Evolutionary conservation across 2,113 vertebrate genomes (phyloP).

Genomic region (Gila orcuttii): DNA sequence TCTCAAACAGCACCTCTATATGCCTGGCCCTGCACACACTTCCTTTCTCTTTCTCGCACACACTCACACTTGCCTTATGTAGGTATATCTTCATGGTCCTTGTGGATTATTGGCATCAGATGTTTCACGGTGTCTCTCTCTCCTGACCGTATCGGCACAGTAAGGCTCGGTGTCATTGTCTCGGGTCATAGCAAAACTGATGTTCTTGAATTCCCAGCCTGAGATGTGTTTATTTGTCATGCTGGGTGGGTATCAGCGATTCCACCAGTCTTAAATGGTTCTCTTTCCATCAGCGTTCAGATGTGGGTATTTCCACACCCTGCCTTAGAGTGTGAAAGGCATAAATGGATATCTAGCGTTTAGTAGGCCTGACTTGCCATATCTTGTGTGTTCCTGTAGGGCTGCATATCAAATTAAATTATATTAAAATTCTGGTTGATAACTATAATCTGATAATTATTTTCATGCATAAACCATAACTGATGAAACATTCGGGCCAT

Average conservation of each 20-base stretch:
- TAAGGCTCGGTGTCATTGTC: conserved; percentile 4
- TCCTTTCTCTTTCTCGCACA: not conserved
- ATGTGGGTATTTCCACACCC: not conserved
- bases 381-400: not conserved
- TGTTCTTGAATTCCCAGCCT: not conserved
- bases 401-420: not conserved
- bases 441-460: not conserved
- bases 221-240: conserved; percentile 32
- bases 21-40: not conserved
- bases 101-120: conserved; percentile 21
- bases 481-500: not conserved
- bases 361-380: not conserved
- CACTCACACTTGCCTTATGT: not conserved
- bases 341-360: not conserved
- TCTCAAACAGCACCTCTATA: conserved; percentile 32
- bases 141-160: not conserved
- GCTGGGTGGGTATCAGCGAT: not conserved
- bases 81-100: not conserved
- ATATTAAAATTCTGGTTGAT: not conserved
- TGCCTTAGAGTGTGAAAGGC: not conserved
- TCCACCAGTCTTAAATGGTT: conserved; percentile 2
- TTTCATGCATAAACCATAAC: not conserved
- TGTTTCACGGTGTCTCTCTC: not conserved
- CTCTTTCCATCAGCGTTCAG: conserved; percentile 11
- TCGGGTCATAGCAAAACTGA: not conserved